Evolutionary conservation across 2,888 invertebrate species (phyloP).

Genomic region (Aplocera efformata): DNA sequence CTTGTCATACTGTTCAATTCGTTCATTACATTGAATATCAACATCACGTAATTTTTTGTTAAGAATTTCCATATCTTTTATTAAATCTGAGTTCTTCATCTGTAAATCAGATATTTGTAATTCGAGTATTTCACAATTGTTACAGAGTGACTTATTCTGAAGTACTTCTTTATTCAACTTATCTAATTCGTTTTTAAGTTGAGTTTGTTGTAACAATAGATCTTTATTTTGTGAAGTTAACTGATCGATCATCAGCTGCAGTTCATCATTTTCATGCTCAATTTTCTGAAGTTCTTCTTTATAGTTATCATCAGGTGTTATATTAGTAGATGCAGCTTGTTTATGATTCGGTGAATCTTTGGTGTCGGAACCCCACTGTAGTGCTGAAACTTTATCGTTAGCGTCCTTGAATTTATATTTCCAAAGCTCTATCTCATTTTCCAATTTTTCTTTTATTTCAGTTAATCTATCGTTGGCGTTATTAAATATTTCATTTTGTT

Average conservation of each 20-base stretch:
- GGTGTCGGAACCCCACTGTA: constrained; percentile 55
- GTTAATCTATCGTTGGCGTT: constrained; percentile 88
- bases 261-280: constrained; percentile 72
- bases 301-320: constrained; percentile 30
- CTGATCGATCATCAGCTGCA: constrained; percentile 56
- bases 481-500: constrained; percentile 86
- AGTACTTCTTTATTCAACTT: constrained; percentile 48
- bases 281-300: constrained; percentile 58
- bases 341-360: constrained; percentile 44
- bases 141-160: constrained; percentile 35
- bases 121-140: constrained; percentile 44
- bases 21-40: constrained; percentile 39
- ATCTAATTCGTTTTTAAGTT: constrained; percentile 50
- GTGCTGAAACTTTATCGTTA: constrained; percentile 80
- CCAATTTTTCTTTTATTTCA: constrained; percentile 91
- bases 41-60: constrained; percentile 36
- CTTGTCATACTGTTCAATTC: constrained; percentile 35
- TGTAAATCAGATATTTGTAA: constrained; percentile 43
- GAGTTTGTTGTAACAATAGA: constrained; percentile 40
- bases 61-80: constrained; percentile 31
- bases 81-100: constrained; percentile 36
- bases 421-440: constrained; percentile 86
- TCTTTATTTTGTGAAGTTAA: constrained; percentile 56
- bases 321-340: constrained; percentile 16
- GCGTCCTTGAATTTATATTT: constrained; percentile 86